These are phyloP conservation scores for Myripristis murdjan DNA, from an alignment of 2,797 vertebrate genomes.

Conservation along the genomic window DNA sequence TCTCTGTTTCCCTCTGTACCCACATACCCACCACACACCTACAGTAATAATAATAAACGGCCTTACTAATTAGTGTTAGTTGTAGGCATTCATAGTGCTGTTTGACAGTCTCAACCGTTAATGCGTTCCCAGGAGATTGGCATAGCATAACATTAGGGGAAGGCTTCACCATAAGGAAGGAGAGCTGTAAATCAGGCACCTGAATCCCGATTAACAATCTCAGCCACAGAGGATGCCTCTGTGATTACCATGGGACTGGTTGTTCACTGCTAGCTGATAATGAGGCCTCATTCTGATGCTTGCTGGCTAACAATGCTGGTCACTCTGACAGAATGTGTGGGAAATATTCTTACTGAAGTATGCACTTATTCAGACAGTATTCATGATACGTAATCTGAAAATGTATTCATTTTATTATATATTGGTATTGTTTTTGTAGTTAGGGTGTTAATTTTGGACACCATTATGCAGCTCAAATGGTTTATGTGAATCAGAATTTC, in stretches of 20 bases:
- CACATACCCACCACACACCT: slow-evolving; percentile 22
- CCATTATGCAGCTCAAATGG: too few species aligned
- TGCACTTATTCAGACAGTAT: too few species aligned
- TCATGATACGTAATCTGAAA: too few species aligned
- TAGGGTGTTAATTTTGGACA: too few species aligned
- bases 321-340: too few species aligned
- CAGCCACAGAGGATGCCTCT: slow-evolving; percentile 54
- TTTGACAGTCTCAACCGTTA: slow-evolving; percentile 72
- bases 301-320: slow-evolving; percentile 34
- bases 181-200: slow-evolving; percentile 73
- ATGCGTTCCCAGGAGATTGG: slow-evolving; percentile 64
- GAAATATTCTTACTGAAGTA: too few species aligned
- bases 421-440: too few species aligned
- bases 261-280: slow-evolving; percentile 59
- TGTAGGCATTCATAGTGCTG: slow-evolving; percentile 63
- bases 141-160: slow-evolving; percentile 63
- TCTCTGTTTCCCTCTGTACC: not conserved
- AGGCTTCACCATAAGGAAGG: slow-evolving; percentile 48
- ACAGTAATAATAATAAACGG: slow-evolving; percentile 48
- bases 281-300: slow-evolving; percentile 56
- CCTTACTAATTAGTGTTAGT: slow-evolving; percentile 71
- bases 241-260: slow-evolving; percentile 63
- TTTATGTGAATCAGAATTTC: too few species aligned
- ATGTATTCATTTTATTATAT: too few species aligned
- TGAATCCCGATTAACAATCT: slow-evolving; percentile 74